These are phyloP conservation scores for Enteromius viviparus DNA, from an alignment of 2,797 vertebrate species.

Conservation along the genomic window DNA sequence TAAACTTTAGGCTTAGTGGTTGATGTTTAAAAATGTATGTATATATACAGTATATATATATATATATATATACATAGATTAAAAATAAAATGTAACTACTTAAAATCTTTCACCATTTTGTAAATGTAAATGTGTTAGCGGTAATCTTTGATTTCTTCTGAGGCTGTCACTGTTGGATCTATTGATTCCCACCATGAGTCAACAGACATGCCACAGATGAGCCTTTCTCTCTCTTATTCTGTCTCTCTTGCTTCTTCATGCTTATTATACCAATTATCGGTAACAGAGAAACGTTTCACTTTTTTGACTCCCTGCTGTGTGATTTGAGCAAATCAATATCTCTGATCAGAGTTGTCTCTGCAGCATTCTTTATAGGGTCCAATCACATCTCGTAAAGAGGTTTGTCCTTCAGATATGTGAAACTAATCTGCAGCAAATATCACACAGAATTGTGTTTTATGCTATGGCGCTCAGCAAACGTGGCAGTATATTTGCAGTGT, in stretches of 20 bases:
- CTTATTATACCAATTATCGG: slow-evolving; percentile 82
- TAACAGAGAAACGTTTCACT: slow-evolving; percentile 74
- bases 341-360: slow-evolving; percentile 62
- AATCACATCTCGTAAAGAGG: slow-evolving; percentile 37
- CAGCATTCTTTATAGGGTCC: slow-evolving; percentile 30
- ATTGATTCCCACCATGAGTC: slow-evolving; percentile 56
- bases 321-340: slow-evolving; percentile 78
- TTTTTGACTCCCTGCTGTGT: slow-evolving; percentile 68
- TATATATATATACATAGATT: too few species aligned
- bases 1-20: background rate
- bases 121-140: slow-evolving; percentile 43
- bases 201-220: slow-evolving; percentile 61
- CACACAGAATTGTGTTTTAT: slow-evolving; percentile 2
- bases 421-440: slow-evolving; percentile 20
- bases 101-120: slow-evolving; percentile 30
- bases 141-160: slow-evolving; percentile 49
- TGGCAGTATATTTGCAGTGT: background rate
- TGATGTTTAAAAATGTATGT: background rate
- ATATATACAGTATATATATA: background rate
- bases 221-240: slow-evolving; percentile 32
- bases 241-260: slow-evolving; percentile 65
- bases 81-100: background rate
- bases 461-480: background rate
- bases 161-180: slow-evolving; percentile 51
- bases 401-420: slow-evolving; percentile 27